Evolutionary conservation across 2,888 invertebrate genomes (phyloP).

Genomic region (Stenotaenia linearis): DNA sequence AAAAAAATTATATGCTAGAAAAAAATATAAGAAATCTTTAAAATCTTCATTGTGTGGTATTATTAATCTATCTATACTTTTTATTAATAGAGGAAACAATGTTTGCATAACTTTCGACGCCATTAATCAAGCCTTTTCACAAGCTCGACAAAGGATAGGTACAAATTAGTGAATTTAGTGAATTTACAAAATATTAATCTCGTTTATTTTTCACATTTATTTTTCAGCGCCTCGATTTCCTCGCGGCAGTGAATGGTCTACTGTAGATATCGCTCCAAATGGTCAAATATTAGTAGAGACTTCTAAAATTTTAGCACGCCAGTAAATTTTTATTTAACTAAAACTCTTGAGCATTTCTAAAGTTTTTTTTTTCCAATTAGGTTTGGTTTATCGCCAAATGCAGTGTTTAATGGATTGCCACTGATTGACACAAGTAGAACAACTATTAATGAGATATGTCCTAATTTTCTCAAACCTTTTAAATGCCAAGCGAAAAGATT

Average conservation of each 20-base stretch:
- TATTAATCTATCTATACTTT: neutral
- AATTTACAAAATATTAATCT: neutral
- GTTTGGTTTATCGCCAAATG: slow-evolving; percentile 44
- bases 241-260: slow-evolving; percentile 35
- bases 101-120: slow-evolving; percentile 81
- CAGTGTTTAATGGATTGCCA: slow-evolving; percentile 46
- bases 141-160: slow-evolving; percentile 82
- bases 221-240: slow-evolving; percentile 32
- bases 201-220: neutral
- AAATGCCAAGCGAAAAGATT: slow-evolving; percentile 44
- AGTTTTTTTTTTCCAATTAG: slow-evolving; percentile 37
- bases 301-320: slow-evolving; percentile 38
- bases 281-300: slow-evolving; percentile 40
- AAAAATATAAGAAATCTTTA: no score
- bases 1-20: no score
- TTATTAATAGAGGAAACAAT: slow-evolving; percentile 2
- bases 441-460: slow-evolving; percentile 46
- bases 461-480: slow-evolving; percentile 43
- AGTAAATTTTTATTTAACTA: slow-evolving; percentile 37
- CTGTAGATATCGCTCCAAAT: slow-evolving; percentile 38
- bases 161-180: slow-evolving; percentile 39
- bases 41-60: no score
- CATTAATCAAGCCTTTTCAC: slow-evolving; percentile 78
- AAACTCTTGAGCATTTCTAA: neutral
- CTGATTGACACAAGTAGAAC: slow-evolving; percentile 47